Conservation (phyloP, 2,113 vertebrate species). For the Amblyornis subalaris region DNA sequence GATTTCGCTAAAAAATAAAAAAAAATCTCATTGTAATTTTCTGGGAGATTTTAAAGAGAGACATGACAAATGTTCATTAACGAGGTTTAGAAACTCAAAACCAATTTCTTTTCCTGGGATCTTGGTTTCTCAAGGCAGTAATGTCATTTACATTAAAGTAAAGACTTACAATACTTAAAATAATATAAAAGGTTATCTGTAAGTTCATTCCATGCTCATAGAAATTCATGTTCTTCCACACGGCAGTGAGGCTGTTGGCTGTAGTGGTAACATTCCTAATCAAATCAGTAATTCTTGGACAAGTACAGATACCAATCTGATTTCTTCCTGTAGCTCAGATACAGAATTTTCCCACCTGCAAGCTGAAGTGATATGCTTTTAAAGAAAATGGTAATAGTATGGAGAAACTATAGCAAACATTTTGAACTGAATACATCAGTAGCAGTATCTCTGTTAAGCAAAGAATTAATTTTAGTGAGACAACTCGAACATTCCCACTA, state of each 20-base stretch:
- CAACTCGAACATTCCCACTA: slow-evolving; percentile 56
- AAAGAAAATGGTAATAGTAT: neutral
- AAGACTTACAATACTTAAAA: neutral
- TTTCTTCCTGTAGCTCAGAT: neutral
- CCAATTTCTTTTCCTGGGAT: neutral
- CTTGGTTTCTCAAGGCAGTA: neutral
- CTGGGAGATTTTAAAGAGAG: neutral
- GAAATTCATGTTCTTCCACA: neutral
- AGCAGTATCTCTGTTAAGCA: neutral
- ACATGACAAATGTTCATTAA: neutral
- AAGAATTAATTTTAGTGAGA: neutral
- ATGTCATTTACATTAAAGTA: neutral
- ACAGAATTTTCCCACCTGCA: neutral
- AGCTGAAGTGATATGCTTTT: neutral
- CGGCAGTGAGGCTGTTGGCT: neutral
- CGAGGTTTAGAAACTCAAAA: neutral
- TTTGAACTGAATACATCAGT: neutral
- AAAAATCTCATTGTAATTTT: neutral
- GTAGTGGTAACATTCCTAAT: neutral
- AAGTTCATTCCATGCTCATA: neutral
- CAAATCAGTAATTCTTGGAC: neutral
- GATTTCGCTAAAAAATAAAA: slow-evolving; percentile 80
- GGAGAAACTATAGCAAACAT: neutral
- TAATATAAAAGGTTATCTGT: neutral
- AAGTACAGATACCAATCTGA: neutral